Base-by-base conservation (phyloP, 2,888 invertebrate genomes). In the Bugulina stolonifera region DNA sequence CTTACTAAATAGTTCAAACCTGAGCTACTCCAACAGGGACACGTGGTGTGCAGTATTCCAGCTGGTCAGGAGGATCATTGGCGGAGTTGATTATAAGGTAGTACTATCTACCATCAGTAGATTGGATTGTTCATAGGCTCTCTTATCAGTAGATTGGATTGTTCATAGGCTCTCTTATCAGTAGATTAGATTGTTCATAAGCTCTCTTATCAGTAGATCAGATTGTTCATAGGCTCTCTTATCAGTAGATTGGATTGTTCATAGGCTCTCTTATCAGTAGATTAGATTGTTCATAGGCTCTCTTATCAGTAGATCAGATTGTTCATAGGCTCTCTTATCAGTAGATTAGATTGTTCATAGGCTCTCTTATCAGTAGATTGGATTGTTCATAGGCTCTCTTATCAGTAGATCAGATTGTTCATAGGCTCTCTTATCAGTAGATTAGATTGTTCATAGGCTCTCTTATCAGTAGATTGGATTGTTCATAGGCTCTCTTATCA, bases 81-180 rank as follows among this genome's bases (percentile, higher is more conserved):
- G 91, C 54, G 91, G 92, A 73, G 95, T 96, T 0, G 94, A 96
- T 84, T 97, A 97, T 82, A 97, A 97, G 86, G 96, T 84, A 73
- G 69, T 74, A 54, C 52, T 32, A 29, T 34, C 22, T 32, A 3
- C 23, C 5, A 3, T n/a, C 10, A 69, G 29, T 69, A 29, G 69
- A 58, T 27, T 58, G n/a, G 5, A 27, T 14, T 5, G 29, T 58
- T n/a, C 5, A n/a, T n/a, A n/a, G n/a, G n/a, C n/a, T 10, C 5
- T 58, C 5, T 27, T 58, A 25, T 58, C n/a, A 10, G 29, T 58
- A n/a, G 25, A 25, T 5, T 23, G 10, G n/a, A 23, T 58, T 27
- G 58, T 58, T 10, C n/a, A 10, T n/a, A n/a, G 5, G 23, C 5
- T 5, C 5, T 58, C 5, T 58, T 27, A 58, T 58, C n/a, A 10